Evolutionary conservation across 2,888 invertebrate species (phyloP), one percentile per base, ranked within the genome.

Genomic region (Craniophora ligustri): DNA sequence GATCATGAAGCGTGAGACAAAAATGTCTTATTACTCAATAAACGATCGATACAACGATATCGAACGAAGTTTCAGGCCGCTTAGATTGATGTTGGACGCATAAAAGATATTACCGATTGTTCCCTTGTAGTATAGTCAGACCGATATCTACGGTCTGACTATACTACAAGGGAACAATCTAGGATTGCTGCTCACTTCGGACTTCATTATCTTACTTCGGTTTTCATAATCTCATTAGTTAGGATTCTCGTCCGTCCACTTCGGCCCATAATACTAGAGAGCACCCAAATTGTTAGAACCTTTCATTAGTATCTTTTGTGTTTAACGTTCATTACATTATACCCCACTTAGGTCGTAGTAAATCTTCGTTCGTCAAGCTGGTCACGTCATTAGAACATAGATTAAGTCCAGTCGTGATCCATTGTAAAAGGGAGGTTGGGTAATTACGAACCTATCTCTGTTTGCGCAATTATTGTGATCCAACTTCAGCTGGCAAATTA

Each of bases 391-490:
- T 73, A 65, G 62, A 55, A 66, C 65, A 68, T 72, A 69, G 66
- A 79, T 79, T 78, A 74, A 64, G 65, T 60, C 32, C 53, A 72
- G 59, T 81, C 81, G 81, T 81, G 81, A 68, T 72, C 67, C 40
- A 63, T 59, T 63, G 62, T 69, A 69, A 70, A 71, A 76, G 57
- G 54, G 62, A 55, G 54, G 53, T 38, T 10, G 41, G 40, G 26
- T 72, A 77, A 80, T 80, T 70, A 68, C 59, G 39, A 49, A 58
- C 42, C 58, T 69, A 61, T 71, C 62, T 73, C 61, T 68, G 58
- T 64, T 53, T 62, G 54, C 21, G 36, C 46, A 71, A 74, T 74
- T 53, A 70, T 53, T 64, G 54, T 57, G 54, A 41, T 59, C 8
- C 34, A 36, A 54, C 46, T 55, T 18, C 13, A 44, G 26, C 26